Conservation (phyloP, 2,888 invertebrate genomes). For the Cerastis rubricosa region DNA sequence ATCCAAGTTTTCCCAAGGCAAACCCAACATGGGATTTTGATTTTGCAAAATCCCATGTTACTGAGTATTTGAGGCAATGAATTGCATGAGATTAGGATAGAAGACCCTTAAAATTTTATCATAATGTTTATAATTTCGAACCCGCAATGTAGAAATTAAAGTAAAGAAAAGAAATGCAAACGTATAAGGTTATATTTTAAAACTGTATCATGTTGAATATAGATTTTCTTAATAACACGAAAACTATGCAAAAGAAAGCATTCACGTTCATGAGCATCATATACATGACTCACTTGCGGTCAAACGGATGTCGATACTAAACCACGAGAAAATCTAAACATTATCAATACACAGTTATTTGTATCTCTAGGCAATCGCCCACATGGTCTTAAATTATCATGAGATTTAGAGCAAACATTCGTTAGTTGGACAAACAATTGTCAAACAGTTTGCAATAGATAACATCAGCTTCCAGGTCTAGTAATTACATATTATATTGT, state of each 20-base stretch:
- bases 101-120: no score
- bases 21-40: no score
- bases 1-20: no score
- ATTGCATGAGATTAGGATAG: background rate
- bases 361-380: conserved; percentile 39
- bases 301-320: conserved; percentile 39
- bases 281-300: conserved; percentile 40
- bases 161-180: background rate
- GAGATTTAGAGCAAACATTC: conserved; percentile 41
- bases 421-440: conserved; percentile 45
- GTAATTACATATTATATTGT: conserved; percentile 65
- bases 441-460: conserved; percentile 47
- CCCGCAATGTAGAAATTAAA: background rate
- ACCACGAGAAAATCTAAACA: conserved; percentile 27
- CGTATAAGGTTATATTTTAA: background rate
- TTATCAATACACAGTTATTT: conserved; percentile 17
- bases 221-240: conserved; percentile 11
- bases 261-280: conserved; percentile 21
- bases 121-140: background rate
- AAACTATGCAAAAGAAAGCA: conserved; percentile 19
- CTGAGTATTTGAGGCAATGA: background rate
- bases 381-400: conserved; percentile 34
- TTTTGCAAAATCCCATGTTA: background rate
- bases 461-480: conserved; percentile 52
- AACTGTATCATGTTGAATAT: background rate